Evolutionary conservation across 2,113 vertebrate genomes (phyloP), one percentile per base, ranked within the genome.

Genomic region (Scalopus aquaticus): DNA sequence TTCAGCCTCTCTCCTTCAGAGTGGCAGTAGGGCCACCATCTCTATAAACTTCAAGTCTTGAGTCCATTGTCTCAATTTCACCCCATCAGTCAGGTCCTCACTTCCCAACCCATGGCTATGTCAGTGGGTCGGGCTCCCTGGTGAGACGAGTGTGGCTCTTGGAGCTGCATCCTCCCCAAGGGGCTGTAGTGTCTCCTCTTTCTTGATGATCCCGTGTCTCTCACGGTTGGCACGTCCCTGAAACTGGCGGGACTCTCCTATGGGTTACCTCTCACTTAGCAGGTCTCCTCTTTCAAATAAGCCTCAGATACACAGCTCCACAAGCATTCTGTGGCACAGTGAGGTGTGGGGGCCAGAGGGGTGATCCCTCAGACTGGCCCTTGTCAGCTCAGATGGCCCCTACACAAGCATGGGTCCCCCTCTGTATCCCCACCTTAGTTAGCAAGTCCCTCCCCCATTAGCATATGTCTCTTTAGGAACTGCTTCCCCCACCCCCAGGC

Each of bases 381-480:
- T 87, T 70, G 56, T 67, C 49, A 26, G 77, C 37, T 17, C 17
- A 7, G 26, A 37, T 73, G 60, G 81, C 64, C 81, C 13, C 6
- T 35, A 6, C 32, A 6, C 3, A 62, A 77, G 56, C 35, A 62
- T 0, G 26, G 46, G 42, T 72, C 49, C 30, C 65, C 12, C 49
- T 35, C 69, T 42, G 15, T 35, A n/a, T 39, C 19, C 12, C 7
- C 17, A 46, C 6, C 62, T 44, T 6, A 69, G 44, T 17, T 46
- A 86, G 72, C 19, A n/a, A 73, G 44, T 73, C 20, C 77, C 30
- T 51, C 54, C 32, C 42, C 9, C 49, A 17, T 81, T 78, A 78
- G 85, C 42, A 17, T 42, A 19, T 74, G 54, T 95, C 72, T 96
- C 89, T 82, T 62, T 39, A 73, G 79, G 42, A 81, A 85, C 44